Percentiles rank a stretch among this genome's conserved stretches.
Evolutionary conservation across 2,113 vertebrate species (phyloP).

Genomic region (Psittacus erithacus): DNA sequence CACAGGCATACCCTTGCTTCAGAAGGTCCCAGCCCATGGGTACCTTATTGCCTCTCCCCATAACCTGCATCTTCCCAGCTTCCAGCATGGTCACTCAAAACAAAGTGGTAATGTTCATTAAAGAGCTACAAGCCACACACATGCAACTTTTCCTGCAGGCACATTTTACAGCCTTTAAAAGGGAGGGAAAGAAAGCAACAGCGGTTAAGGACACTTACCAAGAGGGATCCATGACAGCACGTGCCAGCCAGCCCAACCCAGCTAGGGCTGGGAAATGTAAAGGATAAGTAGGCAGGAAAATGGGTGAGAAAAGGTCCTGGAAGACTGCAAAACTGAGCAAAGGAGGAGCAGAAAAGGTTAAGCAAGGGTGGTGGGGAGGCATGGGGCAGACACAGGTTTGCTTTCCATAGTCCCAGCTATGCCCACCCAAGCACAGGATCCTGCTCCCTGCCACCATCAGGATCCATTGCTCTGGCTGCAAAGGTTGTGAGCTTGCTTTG

Average conservation of each 20-base stretch:
- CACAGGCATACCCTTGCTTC: rapidly evolving
- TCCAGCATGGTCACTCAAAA: neutral
- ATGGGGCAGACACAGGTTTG: neutral
- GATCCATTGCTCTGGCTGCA: neutral
- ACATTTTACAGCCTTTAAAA: neutral
- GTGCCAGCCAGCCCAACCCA: slow-evolving; percentile 27
- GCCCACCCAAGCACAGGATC: neutral
- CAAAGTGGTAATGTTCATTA: neutral
- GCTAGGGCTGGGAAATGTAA: neutral
- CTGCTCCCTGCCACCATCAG: neutral
- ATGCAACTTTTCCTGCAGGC: neutral
- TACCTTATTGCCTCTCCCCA: neutral
- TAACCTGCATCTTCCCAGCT: neutral
- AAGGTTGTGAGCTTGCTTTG: neutral
- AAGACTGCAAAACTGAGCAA: slow-evolving; percentile 31
- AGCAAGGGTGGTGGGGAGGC: neutral
- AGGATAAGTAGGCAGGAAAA: slow-evolving; percentile 34
- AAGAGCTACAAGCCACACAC: neutral
- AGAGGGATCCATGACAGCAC: neutral
- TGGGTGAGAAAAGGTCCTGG: slow-evolving; percentile 19
- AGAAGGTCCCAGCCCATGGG: neutral
- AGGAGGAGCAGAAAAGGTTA: slow-evolving; percentile 38
- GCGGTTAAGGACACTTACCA: slow-evolving; percentile 47
- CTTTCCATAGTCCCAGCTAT: neutral
- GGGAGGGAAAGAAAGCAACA: neutral